A percentile compares a stretch with the other conserved stretches of the same genome.
These are phyloP conservation scores for Aleiodes testaceus DNA, from an alignment of 2,888 invertebrate species.

Conservation along the genomic window DNA sequence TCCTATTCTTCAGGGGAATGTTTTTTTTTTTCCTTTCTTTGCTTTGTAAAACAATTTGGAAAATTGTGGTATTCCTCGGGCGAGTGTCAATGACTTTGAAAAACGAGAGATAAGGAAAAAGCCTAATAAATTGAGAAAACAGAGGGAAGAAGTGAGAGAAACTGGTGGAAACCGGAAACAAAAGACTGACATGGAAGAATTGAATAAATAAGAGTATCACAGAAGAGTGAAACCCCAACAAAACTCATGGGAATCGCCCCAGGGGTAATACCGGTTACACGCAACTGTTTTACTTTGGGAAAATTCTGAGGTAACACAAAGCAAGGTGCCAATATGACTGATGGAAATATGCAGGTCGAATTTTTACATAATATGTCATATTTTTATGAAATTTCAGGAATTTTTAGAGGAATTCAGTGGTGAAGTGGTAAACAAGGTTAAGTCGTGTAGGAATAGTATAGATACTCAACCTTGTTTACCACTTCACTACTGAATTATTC, in stretches of 20 bases:
- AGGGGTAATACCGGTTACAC: conserved; percentile 57
- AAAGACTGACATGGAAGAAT: conserved; percentile 49
- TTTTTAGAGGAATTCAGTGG: too few species aligned
- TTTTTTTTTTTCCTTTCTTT: too few species aligned
- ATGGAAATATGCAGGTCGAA: too few species aligned
- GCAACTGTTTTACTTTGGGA: conserved; percentile 51
- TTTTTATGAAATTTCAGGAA: too few species aligned
- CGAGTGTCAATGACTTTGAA: neutral
- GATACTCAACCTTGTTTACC: too few species aligned
- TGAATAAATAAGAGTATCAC: conserved; percentile 57
- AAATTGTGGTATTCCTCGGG: too few species aligned
- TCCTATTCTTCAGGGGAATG: neutral
- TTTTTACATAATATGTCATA: too few species aligned
- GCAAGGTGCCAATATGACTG: neutral
- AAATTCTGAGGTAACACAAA: conserved; percentile 12
- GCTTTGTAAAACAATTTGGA: too few species aligned
- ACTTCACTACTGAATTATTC: too few species aligned
- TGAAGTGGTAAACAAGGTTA: too few species aligned
- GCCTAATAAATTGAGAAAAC: conserved; percentile 35
- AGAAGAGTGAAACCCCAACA: conserved; percentile 45
- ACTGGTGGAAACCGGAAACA: conserved; percentile 55
- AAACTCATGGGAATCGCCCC: conserved; percentile 54
- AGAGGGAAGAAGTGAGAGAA: conserved; percentile 34
- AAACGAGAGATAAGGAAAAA: neutral
- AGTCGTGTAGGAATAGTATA: too few species aligned